Evolutionary conservation across 2,797 vertebrate genomes (phyloP), one percentile per base, ranked within the genome.

Genomic region (Brotula barbata): DNA sequence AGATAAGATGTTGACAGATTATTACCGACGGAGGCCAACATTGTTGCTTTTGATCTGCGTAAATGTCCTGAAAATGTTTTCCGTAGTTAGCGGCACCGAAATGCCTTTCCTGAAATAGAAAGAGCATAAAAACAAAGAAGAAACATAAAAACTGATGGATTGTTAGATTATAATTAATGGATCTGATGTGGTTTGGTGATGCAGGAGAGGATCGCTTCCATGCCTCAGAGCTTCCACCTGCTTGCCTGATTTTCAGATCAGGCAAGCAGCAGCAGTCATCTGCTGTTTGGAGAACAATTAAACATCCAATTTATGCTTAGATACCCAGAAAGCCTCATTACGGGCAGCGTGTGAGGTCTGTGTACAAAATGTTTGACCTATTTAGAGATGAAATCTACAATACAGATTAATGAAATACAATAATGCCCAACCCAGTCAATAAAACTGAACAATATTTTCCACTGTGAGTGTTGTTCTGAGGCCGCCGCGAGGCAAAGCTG

Each of bases 331-430:
- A 64, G 68, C 44, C 53, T 66, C 64, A 82, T 59, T 77, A 81
- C 62, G 65, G 44, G 62, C 51, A 45, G 54, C 47, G 14, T 71
- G 41, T 53, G 58, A 64, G 59, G 70, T 74, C 44, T 63, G 51
- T 63, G 60, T 77, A 65, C 58, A 62, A 49, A 79, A 67, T 1
- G 31, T n/a, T 17, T 71, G 53, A 51, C 79, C 70, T 78, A 79
- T 52, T 64, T 81, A 65, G 12, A 58, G 49, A 56, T 57, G 52
- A 71, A 70, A 82, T 75, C 39, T 51, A 68, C 78, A 73, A 77
- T 74, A 76, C 54, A 71, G 75, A 84, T 81, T 77, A 71, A 74
- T 77, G 63, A 69, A 75, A 79, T 82, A 84, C 65, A 58, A 49
- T 80, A 63, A 62, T 55, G 57, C 63, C 50, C 68, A 72, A 50